Evolutionary conservation across 2,797 vertebrate species (phyloP), one percentile per base, ranked within the genome.

Genomic region (Gambusia yucatana): DNA sequence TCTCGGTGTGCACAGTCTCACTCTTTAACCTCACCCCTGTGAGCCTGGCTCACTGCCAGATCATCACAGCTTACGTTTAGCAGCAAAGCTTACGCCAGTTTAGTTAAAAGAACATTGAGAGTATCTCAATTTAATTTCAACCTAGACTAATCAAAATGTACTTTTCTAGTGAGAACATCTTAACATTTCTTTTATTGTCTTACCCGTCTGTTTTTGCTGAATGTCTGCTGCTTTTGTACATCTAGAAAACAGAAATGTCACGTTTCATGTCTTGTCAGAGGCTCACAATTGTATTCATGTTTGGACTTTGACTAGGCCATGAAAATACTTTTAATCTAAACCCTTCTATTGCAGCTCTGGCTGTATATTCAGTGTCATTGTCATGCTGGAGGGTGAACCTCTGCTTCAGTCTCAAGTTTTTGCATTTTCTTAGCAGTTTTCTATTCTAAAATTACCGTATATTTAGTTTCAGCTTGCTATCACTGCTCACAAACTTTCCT

Each of bases 21-120:
- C 77, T 86, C 43, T 77, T 85, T 85, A 85, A 83, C 88, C 87
- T 88, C 71, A 16, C 17, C 11, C 59, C 28, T 77, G 82, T 86
- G 81, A 59, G 59, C 71, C 72, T 82, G 86, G 79, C 77, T 71
- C 39, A 8, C 39, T 25, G 88, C 90, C 90, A 85, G 36, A 82
- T 85, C 86, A 84, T 43, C 70, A 59, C 75, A 84, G 86, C 76
- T 71, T 30, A 73, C 61, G 6, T 88, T 92, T 75, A 71, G 74
- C 77, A 69, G 77, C 72, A 77, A 85, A 79, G 41, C 78, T 36
- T 67, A 61, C 78, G 79, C 76, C 76, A 76, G 46, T 59, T 76
- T 79, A 61, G 8, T 7, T 25, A 22, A 33, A 75, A 48, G 41
- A 33, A 14, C 9, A 5, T 13, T 44, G 9, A 16, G 30, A n/a